Evolutionary conservation across 2,113 vertebrate genomes (phyloP).

Genomic region (Plectropomus leopardus): DNA sequence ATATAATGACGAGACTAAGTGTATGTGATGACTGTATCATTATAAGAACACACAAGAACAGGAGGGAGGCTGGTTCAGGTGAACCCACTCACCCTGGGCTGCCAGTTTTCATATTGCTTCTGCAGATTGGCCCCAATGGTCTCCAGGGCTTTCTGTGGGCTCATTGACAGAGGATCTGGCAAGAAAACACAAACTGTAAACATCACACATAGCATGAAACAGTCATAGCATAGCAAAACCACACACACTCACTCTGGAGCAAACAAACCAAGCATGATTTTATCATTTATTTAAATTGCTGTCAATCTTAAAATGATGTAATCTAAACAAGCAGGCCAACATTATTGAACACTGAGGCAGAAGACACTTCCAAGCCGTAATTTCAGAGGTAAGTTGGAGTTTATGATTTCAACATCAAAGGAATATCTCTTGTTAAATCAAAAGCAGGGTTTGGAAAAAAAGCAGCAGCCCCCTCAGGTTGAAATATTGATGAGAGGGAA

Average conservation of each 20-base stretch:
- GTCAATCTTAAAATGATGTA: not conserved
- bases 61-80: not conserved
- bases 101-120: slow-evolving; percentile 99
- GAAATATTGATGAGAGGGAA: slow-evolving; percentile 64
- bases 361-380: not conserved
- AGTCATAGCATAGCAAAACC: not conserved
- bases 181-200: slow-evolving; percentile 48
- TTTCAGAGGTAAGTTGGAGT: not conserved
- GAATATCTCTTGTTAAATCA: slow-evolving; percentile 24
- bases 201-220: slow-evolving; percentile 2
- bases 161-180: slow-evolving; percentile 97
- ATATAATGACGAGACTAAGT: not conserved
- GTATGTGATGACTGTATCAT: not conserved
- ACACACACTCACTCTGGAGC: not conserved
- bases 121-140: slow-evolving; percentile 97
- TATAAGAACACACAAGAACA: not conserved
- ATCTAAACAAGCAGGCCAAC: not conserved
- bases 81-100: slow-evolving; percentile 92
- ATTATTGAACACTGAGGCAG: not conserved
- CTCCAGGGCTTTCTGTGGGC: slow-evolving; percentile 98
- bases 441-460: slow-evolving; percentile 37
- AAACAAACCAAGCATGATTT: not conserved
- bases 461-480: slow-evolving; percentile 19
- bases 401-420: slow-evolving; percentile 21
- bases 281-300: not conserved